phyloP scores from a whole-genome alignment of 2,113 vertebrate species.

The Pterocles burchelli region DNA sequence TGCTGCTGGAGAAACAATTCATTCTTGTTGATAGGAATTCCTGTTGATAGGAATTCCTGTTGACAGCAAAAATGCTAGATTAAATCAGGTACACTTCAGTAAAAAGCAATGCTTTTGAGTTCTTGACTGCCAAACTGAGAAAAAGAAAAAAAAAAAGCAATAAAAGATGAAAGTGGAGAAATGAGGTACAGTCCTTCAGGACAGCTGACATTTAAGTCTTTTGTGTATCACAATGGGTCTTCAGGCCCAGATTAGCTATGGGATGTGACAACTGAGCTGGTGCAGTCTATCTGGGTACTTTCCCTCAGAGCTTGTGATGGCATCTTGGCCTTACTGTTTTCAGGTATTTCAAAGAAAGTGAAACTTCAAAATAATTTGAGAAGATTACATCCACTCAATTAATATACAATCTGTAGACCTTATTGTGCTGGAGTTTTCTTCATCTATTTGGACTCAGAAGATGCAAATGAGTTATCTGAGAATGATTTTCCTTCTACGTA shows the following conservation, averaged over 20 bases:
- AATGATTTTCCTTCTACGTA: background rate
- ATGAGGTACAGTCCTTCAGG: background rate
- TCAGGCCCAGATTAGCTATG: background rate
- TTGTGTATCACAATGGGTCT: background rate
- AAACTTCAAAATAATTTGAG: background rate
- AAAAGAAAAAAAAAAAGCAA: rapidly evolving
- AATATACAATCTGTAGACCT: background rate
- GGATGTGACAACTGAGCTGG: background rate
- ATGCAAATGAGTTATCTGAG: background rate
- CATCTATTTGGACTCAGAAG: background rate
- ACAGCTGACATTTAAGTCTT: background rate
- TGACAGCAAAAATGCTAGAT: background rate
- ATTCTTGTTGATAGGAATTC: background rate
- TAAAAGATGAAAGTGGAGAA: background rate
- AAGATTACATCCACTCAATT: background rate
- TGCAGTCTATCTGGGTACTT: background rate
- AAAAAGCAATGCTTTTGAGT: background rate
- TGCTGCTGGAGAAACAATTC: background rate
- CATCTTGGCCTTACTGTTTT: background rate
- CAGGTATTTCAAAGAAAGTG: background rate
- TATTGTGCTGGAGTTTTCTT: background rate
- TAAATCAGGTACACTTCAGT: background rate
- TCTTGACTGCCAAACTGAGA: background rate
- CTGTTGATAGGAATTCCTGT: background rate
- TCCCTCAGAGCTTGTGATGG: background rate